Base-by-base conservation (phyloP, 2,888 invertebrate genomes). In the Amblyjoppa proteus region DNA sequence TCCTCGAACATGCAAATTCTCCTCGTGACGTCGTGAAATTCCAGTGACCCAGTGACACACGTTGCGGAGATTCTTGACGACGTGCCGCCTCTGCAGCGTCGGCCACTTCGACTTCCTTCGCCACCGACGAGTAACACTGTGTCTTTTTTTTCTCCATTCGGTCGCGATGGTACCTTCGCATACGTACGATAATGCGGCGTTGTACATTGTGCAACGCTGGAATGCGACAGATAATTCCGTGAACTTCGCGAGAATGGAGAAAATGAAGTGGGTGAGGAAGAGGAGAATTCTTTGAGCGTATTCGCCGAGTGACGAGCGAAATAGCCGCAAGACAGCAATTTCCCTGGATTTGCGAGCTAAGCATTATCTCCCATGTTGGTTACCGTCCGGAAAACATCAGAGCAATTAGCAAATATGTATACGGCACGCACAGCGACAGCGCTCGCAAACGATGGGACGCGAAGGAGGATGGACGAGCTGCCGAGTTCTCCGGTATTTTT, bases 11-110 rank as follows among this genome's bases (percentile, higher is more conserved):
- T 83, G 85, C 75, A 85, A 85, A 85, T 85, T 85, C 82, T 79
- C 70, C 56, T 49, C 82, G 85, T 85, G 85, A 82, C 79, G 82
- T 82, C 75, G 82, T 74, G 83, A 79, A 85, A 85, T 85, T 85
- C 85, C 79, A 85, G 85, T 85, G 85, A 85, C 85, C 85, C 85
- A 85, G 85, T 85, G 85, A 85, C 85, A 85, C 85, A 76, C 85
- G 85, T 79, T 85, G 75, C 79, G n/a, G 71, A 83, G 85, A 83
- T 85, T 85, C 85, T 76, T 85, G 79, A 68, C 25, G 56, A 61
- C 71, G 61, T 11, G 41, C 75, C 20, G 80, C 75, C 70, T 51
- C 61, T 61, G 64, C 71, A 41, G 79, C 82, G 66, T 56, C 70
- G 64, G 76, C 74, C 58, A 70, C 38, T 71, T 64, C 56, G 73